These are phyloP conservation scores for Actinemys pallida DNA, from an alignment of 2,113 vertebrate species.

Conservation along the genomic window DNA sequence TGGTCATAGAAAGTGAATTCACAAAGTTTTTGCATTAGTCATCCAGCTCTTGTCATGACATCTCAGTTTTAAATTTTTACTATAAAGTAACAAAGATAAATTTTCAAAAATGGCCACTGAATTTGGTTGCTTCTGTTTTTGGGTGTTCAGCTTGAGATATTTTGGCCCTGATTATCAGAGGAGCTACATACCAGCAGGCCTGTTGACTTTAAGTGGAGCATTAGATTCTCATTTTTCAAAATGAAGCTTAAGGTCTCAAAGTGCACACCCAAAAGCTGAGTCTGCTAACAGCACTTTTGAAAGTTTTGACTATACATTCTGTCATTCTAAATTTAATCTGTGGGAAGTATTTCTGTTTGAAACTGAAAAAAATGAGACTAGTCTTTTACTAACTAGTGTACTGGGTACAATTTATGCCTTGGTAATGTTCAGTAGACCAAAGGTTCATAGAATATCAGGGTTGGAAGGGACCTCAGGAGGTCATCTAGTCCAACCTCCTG, in stretches of 20 bases:
- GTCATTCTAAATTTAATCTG: not conserved
- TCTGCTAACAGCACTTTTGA: not conserved
- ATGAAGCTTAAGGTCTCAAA: not conserved
- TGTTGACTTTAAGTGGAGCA: not conserved
- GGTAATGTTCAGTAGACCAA: constrained; percentile 7
- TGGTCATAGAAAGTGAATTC: not conserved
- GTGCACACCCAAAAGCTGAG: not conserved
- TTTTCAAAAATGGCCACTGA: not conserved
- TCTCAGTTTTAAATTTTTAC: not conserved
- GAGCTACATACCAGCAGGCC: not conserved
- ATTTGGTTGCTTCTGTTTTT: not conserved
- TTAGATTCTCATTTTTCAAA: not conserved
- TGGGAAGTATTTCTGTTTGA: not conserved
- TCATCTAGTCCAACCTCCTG: no score
- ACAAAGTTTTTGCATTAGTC: not conserved
- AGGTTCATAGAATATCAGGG: not conserved
- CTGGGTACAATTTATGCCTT: not conserved
- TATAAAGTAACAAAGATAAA: not conserved
- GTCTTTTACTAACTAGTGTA: not conserved
- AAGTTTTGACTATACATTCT: constrained; percentile 1
- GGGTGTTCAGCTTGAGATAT: not conserved
- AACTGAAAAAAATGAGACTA: fast-evolving
- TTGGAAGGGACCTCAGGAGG: no score
- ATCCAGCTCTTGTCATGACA: not conserved
- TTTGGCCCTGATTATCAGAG: not conserved